Conservation (phyloP, 2,888 invertebrate species). For the Ophioninae sp. region DNA sequence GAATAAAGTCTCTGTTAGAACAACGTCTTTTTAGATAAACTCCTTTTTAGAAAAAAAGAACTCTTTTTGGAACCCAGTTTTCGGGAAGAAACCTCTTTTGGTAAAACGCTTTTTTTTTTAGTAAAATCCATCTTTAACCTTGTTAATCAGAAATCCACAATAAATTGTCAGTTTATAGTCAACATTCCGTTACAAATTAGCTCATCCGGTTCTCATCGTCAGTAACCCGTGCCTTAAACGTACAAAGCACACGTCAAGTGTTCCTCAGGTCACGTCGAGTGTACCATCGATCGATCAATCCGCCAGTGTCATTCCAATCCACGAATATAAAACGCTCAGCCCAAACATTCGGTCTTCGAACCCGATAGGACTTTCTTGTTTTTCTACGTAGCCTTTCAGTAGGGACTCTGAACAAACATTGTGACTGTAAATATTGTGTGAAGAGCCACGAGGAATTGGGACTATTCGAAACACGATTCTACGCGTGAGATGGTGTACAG, state of each 20-base stretch:
- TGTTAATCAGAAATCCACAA: no score
- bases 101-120: no score
- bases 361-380: slow-evolving; percentile 63
- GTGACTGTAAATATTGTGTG: slow-evolving; percentile 75
- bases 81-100: no score
- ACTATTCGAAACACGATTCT: slow-evolving; percentile 39
- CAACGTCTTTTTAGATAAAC: no score
- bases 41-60: no score
- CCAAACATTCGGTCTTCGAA: background rate
- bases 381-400: slow-evolving; percentile 70
- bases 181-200: no score
- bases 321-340: slow-evolving; percentile 55
- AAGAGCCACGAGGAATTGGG: slow-evolving; percentile 60
- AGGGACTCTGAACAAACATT: slow-evolving; percentile 67
- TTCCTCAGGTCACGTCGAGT: slow-evolving; percentile 2
- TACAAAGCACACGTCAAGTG: slow-evolving; percentile 4
- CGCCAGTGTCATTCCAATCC: slow-evolving; percentile 32
- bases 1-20: no score
- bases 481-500: slow-evolving; percentile 47
- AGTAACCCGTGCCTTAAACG: background rate
- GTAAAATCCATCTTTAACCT: no score
- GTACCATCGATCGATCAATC: slow-evolving; percentile 49
- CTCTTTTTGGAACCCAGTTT: no score
- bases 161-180: no score
- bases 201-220: no score